Evolutionary conservation across 2,113 vertebrate genomes (phyloP).

Genomic region (Coreoperca whiteheadi): DNA sequence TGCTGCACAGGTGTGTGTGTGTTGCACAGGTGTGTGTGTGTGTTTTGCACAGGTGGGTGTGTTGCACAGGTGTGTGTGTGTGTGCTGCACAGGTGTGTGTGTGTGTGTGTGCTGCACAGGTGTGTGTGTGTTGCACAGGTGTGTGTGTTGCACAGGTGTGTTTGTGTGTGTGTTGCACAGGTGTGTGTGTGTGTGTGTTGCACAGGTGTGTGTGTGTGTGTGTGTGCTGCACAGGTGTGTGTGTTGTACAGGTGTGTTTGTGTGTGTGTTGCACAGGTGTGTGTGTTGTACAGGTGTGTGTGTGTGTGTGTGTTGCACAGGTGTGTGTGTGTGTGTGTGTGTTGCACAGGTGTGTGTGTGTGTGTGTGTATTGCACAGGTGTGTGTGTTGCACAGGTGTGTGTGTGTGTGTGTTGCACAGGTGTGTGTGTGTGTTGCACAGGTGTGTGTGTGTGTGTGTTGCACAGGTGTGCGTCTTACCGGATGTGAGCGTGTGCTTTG

Average conservation of each 20-base stretch:
- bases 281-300: no score
- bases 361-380: no score
- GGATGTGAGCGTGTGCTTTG: conserved; percentile 90
- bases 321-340: background rate
- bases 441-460: conserved; percentile 4
- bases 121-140: no score
- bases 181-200: background rate
- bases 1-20: background rate
- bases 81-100: background rate
- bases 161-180: conserved; percentile 41
- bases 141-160: conserved; percentile 1
- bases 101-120: no score
- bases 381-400: background rate
- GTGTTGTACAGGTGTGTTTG: background rate
- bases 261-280: background rate
- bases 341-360: background rate
- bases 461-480: conserved; percentile 82
- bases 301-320: no score
- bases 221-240: no score
- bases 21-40: conserved; percentile 41
- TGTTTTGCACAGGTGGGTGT: no score
- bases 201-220: background rate
- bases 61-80: background rate
- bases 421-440: no score
- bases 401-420: background rate